Conservation (phyloP, 2,113 vertebrate genomes). For the Salvelinus fontinalis region DNA sequence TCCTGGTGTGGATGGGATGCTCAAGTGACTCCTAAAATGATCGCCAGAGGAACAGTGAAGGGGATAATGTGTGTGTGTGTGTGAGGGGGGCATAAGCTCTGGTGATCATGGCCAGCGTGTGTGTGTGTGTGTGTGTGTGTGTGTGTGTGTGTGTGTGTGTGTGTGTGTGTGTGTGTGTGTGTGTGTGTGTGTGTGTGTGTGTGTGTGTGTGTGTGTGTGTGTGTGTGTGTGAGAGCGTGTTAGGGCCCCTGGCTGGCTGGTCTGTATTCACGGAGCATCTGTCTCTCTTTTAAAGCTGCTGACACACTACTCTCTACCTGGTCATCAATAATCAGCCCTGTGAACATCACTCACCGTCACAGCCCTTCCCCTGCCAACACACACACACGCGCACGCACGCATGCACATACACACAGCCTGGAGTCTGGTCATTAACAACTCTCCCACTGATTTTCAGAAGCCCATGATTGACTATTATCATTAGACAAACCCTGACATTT, state of each 20-base stretch:
- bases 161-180: no score
- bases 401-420: constrained; percentile 25
- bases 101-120: constrained; percentile 22
- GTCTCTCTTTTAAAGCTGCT: constrained; percentile 53
- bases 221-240: no score
- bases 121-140: no score
- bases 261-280: constrained; percentile 49
- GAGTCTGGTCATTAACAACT: constrained; percentile 48
- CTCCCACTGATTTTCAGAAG: constrained; percentile 52
- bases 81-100: constrained; percentile 17
- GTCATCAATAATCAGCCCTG: constrained; percentile 62
- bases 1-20: constrained; percentile 21
- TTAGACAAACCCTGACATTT: constrained; percentile 55
- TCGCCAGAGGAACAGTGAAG: constrained; percentile 49
- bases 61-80: constrained; percentile 24
- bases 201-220: background rate
- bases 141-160: no score
- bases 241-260: constrained; percentile 26
- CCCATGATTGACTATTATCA: constrained; percentile 49
- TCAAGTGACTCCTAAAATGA: constrained; percentile 60
- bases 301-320: constrained; percentile 64
- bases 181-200: no score
- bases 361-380: constrained; percentile 24
- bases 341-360: constrained; percentile 62
- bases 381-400: background rate